Conservation (phyloP, 2,113 vertebrate genomes). For the Centropristis striata region DNA sequence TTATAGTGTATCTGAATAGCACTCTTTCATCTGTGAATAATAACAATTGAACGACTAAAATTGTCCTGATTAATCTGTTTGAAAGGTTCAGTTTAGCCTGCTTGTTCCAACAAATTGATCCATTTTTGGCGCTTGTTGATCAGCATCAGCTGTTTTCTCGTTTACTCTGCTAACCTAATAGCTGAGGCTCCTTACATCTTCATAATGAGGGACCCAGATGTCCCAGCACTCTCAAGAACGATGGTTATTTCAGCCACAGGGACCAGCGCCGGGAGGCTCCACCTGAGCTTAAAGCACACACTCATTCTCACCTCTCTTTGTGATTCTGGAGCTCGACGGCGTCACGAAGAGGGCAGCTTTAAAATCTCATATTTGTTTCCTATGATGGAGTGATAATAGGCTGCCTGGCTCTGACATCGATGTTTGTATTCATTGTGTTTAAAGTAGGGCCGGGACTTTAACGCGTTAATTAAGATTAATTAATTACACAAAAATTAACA, state of each 20-base stretch:
- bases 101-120: not conserved
- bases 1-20: not conserved
- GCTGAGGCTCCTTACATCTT: conserved; percentile 5
- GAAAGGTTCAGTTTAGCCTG: no score
- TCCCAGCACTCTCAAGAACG: not conserved
- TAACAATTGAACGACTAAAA: not conserved
- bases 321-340: not conserved
- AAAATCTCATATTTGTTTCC: not conserved
- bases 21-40: not conserved
- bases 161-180: not conserved
- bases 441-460: no score
- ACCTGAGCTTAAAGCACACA: not conserved
- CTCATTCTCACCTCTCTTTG: not conserved
- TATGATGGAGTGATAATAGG: not conserved
- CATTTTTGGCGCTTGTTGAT: not conserved
- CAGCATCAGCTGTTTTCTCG: conserved; percentile 3
- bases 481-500: no score
- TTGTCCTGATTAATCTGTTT: not conserved
- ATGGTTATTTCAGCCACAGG: not conserved
- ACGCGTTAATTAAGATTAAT: no score
- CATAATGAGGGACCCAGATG: conserved; percentile 41
- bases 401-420: not conserved
- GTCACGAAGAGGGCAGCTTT: not conserved
- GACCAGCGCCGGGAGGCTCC: not conserved
- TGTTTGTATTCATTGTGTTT: conserved; percentile 10